These are phyloP conservation scores for Halcyon senegalensis DNA, from an alignment of 2,113 vertebrate species.

Conservation along the genomic window DNA sequence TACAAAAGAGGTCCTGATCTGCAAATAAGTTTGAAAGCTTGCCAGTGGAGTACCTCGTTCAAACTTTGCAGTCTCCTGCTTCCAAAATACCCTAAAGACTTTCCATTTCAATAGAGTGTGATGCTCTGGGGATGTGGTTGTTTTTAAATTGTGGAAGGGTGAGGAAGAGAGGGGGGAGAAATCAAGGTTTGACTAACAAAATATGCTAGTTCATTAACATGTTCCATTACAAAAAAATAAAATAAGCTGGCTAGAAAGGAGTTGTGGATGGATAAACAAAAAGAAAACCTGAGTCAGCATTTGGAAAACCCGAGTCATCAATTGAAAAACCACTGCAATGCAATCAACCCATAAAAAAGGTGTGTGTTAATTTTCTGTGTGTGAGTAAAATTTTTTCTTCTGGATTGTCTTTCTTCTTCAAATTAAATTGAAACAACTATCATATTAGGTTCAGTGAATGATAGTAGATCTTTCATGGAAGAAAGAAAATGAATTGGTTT, in stretches of 20 bases:
- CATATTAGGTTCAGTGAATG: background rate
- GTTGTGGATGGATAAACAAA: background rate
- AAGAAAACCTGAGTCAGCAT: conserved; percentile 21
- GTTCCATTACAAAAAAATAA: background rate
- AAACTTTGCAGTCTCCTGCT: background rate
- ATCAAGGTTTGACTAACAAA: background rate
- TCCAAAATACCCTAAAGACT: conserved; percentile 4
- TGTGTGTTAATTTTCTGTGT: background rate
- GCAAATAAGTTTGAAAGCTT: conserved; percentile 68
- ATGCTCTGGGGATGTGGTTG: background rate
- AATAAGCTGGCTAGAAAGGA: background rate
- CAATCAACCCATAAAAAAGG: background rate
- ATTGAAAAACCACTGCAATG: background rate
- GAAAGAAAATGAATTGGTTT: background rate
- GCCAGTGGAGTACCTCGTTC: conserved; percentile 42
- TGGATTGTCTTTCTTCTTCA: background rate
- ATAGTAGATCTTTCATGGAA: background rate
- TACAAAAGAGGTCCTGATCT: conserved; percentile 70
- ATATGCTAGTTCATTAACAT: background rate
- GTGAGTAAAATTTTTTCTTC: background rate
- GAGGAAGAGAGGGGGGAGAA: background rate
- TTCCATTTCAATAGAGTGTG: background rate
- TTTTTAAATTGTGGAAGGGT: background rate
- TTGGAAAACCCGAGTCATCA: conserved; percentile 30
- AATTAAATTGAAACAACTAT: background rate